phyloP scores from a whole-genome alignment of 2,113 vertebrate species.

The Pogona vitticeps region DNA sequence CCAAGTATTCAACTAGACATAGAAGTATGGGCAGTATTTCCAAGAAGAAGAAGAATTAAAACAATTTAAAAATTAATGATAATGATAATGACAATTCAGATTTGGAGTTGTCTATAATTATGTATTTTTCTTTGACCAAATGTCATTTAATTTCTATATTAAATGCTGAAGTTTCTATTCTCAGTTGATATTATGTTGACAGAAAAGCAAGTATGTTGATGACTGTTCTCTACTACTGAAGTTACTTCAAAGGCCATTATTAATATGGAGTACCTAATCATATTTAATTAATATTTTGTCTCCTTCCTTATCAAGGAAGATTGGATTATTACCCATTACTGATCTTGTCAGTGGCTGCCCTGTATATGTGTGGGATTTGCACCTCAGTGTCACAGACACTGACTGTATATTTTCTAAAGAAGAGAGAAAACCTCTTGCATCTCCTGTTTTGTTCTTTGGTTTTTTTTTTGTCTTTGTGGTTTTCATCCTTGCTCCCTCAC shows the following conservation, averaged over 20 bases:
- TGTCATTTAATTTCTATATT: neutral
- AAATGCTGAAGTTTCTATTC: neutral
- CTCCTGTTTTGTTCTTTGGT: no score
- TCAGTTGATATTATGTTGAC: neutral
- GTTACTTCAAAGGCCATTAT: neutral
- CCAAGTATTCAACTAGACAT: neutral
- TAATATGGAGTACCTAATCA: neutral
- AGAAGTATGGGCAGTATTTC: conserved; percentile 28
- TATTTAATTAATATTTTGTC: conserved; percentile 5
- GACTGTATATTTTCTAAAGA: neutral
- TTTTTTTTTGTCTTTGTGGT: no score
- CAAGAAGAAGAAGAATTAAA: neutral
- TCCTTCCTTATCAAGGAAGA: neutral
- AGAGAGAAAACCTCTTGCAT: no score
- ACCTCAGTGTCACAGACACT: neutral
- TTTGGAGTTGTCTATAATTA: conserved; percentile 1
- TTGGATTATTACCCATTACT: conserved; percentile 4
- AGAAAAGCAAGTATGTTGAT: neutral
- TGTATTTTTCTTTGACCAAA: neutral
- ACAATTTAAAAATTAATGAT: neutral
- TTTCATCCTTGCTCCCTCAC: neutral
- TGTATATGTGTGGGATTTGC: neutral
- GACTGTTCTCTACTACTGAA: neutral
- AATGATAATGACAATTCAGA: neutral
- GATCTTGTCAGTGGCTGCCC: neutral